A percentile compares a stretch with the other conserved stretches of the same genome.
phyloP scores from a whole-genome alignment of 2,113 vertebrate genomes.

The Trematocara nigrifrons region DNA sequence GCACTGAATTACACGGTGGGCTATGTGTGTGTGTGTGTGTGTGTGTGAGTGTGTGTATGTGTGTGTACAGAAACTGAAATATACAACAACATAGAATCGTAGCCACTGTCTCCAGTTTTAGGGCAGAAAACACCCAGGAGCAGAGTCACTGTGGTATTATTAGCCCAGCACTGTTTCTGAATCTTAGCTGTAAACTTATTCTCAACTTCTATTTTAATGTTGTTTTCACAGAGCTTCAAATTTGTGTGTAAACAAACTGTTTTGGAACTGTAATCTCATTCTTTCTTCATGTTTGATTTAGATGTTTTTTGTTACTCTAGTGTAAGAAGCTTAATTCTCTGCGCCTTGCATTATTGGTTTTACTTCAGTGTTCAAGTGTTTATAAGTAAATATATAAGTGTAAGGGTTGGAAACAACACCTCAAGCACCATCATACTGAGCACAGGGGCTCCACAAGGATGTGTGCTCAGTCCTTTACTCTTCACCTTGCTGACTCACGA shows the following conservation, averaged over 20 bases:
- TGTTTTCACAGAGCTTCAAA: background rate
- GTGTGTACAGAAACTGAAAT: constrained; percentile 35
- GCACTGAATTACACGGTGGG: constrained; percentile 62
- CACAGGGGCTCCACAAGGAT: no score
- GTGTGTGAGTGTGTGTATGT: background rate
- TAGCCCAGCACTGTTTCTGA: background rate
- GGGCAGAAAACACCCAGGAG: constrained; percentile 1
- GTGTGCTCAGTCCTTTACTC: no score
- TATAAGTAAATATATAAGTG: background rate
- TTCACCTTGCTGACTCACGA: no score
- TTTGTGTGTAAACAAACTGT: background rate
- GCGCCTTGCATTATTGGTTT: background rate
- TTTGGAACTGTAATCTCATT: background rate
- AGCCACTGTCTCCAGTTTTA: constrained; percentile 26
- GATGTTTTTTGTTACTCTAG: background rate
- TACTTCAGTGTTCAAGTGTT: background rate
- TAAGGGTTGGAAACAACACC: no score
- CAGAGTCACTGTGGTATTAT: background rate
- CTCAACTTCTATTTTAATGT: background rate
- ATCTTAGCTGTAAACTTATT: background rate
- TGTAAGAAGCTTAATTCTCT: background rate
- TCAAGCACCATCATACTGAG: no score
- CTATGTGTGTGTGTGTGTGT: background rate
- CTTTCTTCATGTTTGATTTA: background rate
- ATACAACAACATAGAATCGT: constrained; percentile 45